A percentile compares a stretch with the other conserved stretches of the same genome.
These are phyloP conservation scores for Automeris io DNA, from an alignment of 2,888 invertebrate genomes.

Conservation along the genomic window DNA sequence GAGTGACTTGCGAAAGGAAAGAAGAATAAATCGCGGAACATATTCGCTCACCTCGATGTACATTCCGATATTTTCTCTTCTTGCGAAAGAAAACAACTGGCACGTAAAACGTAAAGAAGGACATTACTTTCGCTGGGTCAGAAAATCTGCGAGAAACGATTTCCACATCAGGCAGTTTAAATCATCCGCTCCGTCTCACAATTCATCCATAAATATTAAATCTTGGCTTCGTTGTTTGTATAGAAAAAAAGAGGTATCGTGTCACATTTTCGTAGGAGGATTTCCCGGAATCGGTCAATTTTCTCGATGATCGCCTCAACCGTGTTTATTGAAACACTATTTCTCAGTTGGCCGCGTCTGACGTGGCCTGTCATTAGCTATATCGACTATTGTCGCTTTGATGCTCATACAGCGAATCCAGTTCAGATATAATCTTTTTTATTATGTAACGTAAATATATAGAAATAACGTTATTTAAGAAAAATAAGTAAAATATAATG, in stretches of 20 bases:
- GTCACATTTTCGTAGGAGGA: constrained; percentile 65
- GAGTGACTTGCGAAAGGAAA: constrained; percentile 51
- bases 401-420: neutral
- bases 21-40: constrained; percentile 63
- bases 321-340: constrained; percentile 73
- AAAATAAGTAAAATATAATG: no score
- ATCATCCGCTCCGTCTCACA: constrained; percentile 73
- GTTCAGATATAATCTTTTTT: no score
- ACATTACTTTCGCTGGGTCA: constrained; percentile 72
- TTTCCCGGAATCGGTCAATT: constrained; percentile 73
- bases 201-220: constrained; percentile 77
- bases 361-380: constrained; percentile 42
- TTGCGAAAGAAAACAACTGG: constrained; percentile 68
- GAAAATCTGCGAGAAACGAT: constrained; percentile 72
- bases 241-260: constrained; percentile 67
- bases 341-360: constrained; percentile 59
- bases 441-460: no score
- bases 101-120: constrained; percentile 69
- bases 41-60: constrained; percentile 61
- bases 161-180: constrained; percentile 75
- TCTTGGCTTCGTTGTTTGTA: constrained; percentile 60
- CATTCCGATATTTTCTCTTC: constrained; percentile 55
- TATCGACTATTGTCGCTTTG: constrained; percentile 16
- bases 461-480: no score
- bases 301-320: constrained; percentile 64